Conservation (phyloP, 2,888 invertebrate genomes). For the Strigamia crassipes region DNA sequence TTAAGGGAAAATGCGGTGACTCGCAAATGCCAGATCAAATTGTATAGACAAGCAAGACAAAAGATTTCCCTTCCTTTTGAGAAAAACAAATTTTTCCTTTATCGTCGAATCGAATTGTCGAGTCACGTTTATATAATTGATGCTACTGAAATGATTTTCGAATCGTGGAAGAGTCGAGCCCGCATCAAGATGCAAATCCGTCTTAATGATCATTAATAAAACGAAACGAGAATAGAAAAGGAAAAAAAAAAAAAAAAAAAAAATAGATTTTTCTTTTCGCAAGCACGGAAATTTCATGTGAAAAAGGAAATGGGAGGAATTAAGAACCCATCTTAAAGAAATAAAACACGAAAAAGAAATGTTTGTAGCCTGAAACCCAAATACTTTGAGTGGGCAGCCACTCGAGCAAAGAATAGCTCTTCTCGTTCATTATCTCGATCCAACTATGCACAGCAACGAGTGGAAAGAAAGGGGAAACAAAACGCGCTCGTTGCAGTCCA, state of each 20-base stretch:
- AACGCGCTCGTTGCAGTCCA: neutral
- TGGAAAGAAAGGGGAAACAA: neutral
- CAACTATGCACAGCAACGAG: neutral
- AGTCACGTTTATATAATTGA: slow-evolving; percentile 6
- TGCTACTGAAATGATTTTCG: neutral
- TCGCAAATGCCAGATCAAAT: slow-evolving; percentile 20
- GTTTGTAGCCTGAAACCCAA: neutral
- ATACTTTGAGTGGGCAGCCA: neutral
- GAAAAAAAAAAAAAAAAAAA: neutral
- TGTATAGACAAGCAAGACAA: neutral
- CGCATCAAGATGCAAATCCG: slow-evolving; percentile 37
- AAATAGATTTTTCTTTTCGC: neutral
- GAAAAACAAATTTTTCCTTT: neutral
- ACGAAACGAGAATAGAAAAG: slow-evolving; percentile 20
- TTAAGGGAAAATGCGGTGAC: slow-evolving; percentile 8
- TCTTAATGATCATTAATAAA: slow-evolving; percentile 37
- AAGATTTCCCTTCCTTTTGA: neutral
- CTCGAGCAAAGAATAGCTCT: neutral
- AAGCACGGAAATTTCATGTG: slow-evolving; percentile 3
- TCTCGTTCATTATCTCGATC: neutral
- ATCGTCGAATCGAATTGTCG: neutral
- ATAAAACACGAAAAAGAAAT: neutral
- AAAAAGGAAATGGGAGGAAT: slow-evolving; percentile 10
- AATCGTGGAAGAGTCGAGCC: slow-evolving; percentile 12
- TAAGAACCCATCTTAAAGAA: neutral